phyloP scores from a whole-genome alignment of 1,140 invertebrate species.

The Drosophila pruinosa region DNA sequence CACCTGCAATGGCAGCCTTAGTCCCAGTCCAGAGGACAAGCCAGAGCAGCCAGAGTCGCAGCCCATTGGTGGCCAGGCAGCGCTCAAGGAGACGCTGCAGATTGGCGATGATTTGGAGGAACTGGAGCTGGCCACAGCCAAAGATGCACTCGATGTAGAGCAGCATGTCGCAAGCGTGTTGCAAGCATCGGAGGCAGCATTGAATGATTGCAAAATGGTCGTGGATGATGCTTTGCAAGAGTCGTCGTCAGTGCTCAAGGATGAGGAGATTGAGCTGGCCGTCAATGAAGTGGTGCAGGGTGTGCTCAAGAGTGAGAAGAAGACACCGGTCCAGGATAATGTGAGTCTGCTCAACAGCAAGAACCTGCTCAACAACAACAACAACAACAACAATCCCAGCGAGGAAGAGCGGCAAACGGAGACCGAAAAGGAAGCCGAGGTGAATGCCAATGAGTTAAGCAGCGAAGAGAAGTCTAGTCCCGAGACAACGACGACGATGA shows the following conservation, averaged over 20 bases:
- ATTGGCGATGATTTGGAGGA: conserved; percentile 82
- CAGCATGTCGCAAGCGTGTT: conserved; percentile 86
- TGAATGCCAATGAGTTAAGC: conserved; percentile 7
- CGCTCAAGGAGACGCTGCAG: conserved; percentile 62
- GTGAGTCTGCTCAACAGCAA: conserved; percentile 75
- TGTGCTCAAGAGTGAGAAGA: conserved; percentile 78
- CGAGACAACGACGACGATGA: conserved; percentile 6
- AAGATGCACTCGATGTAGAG: conserved; percentile 82
- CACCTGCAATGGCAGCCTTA: conserved; percentile 80
- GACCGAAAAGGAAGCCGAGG: neutral
- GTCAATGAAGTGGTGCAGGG: conserved; percentile 84
- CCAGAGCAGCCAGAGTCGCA: neutral
- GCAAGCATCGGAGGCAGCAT: conserved; percentile 85
- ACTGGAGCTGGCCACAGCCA: conserved; percentile 76
- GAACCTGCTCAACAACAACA: conserved; percentile 74
- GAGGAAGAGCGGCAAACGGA: neutral
- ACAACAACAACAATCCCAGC: conserved; percentile 43
- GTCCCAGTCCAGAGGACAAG: conserved; percentile 20
- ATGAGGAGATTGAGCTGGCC: conserved; percentile 84
- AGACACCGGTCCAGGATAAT: conserved; percentile 52
- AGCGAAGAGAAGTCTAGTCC: neutral
- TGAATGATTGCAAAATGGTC: conserved; percentile 82
- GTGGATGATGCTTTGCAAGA: conserved; percentile 76
- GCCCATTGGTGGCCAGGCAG: conserved; percentile 46
- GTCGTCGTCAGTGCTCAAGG: conserved; percentile 84